These are phyloP conservation scores for Drosophila mayri DNA, from an alignment of 1,140 invertebrate genomes.

Conservation along the genomic window DNA sequence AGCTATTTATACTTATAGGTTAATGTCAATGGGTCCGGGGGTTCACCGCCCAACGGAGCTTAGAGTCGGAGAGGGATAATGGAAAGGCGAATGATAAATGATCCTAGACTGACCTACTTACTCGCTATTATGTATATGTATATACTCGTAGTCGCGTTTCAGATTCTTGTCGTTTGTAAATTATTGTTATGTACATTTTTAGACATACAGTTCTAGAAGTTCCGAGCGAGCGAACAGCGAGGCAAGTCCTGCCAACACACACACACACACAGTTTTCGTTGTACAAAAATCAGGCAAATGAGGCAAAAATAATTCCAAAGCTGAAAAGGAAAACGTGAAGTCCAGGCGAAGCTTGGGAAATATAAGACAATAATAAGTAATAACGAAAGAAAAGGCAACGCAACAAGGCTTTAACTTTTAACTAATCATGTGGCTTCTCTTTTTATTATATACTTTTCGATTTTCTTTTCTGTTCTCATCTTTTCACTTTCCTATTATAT, in stretches of 20 bases:
- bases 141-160: constrained; percentile 64
- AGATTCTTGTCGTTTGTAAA: constrained; percentile 61
- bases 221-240: constrained; percentile 18
- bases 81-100: constrained; percentile 14
- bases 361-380: constrained; percentile 9
- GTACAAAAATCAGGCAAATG: constrained; percentile 49
- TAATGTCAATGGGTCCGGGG: constrained; percentile 36
- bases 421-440: constrained; percentile 64
- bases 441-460: constrained; percentile 69
- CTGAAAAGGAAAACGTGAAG: constrained; percentile 13
- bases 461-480: constrained; percentile 38
- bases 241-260: constrained; percentile 26
- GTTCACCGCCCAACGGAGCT: neutral
- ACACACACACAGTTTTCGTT: constrained; percentile 46
- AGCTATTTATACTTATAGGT: constrained; percentile 65
- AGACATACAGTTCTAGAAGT: constrained; percentile 71
- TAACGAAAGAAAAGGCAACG: constrained; percentile 58
- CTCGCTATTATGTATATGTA: constrained; percentile 46
- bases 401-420: constrained; percentile 62
- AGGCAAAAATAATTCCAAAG: constrained; percentile 14
- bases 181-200: constrained; percentile 83
- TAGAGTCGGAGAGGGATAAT: constrained; percentile 2
- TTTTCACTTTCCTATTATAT: constrained; percentile 68
- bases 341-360: constrained; percentile 16
- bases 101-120: constrained; percentile 57